phyloP scores from a whole-genome alignment of 2,113 vertebrate genomes.

The Thunnus maccoyii region DNA sequence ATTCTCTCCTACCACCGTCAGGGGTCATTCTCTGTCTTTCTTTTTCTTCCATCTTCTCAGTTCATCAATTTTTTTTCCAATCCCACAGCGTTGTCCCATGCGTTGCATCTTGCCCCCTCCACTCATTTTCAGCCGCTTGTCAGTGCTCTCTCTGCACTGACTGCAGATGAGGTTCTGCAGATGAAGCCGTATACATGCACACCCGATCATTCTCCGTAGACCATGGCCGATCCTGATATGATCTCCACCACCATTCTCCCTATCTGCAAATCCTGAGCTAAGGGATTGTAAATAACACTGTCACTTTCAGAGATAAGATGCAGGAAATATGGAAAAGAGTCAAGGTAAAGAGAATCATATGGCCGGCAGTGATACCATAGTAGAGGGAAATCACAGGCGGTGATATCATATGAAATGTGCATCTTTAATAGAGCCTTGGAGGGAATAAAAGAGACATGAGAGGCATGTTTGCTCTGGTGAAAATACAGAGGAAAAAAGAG shows the following conservation, averaged over 20 bases:
- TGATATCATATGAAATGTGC: slow-evolving; percentile 67
- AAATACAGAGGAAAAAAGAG: slow-evolving; percentile 11
- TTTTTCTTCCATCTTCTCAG: slow-evolving; percentile 25
- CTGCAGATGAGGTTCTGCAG: slow-evolving; percentile 64
- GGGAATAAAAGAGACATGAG: slow-evolving; percentile 25
- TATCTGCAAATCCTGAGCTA: slow-evolving; percentile 70
- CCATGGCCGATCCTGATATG: slow-evolving; percentile 61
- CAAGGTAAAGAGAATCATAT: slow-evolving; percentile 67
- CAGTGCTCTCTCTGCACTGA: slow-evolving; percentile 44
- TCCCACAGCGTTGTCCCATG: slow-evolving; percentile 16
- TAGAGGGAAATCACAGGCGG: slow-evolving; percentile 53
- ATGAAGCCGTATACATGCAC: slow-evolving; percentile 68
- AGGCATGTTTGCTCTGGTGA: slow-evolving; percentile 20
- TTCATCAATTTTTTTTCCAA: slow-evolving; percentile 25
- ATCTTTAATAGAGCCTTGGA: slow-evolving; percentile 61
- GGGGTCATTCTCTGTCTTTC: slow-evolving; percentile 42
- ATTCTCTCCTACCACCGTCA: slow-evolving; percentile 45
- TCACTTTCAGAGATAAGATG: slow-evolving; percentile 77
- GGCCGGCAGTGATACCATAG: slow-evolving; percentile 59
- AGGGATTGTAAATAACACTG: slow-evolving; percentile 79
- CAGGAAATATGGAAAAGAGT: slow-evolving; percentile 68
- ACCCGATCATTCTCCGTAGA: slow-evolving; percentile 59
- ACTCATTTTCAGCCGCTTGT: slow-evolving; percentile 28
- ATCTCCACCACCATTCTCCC: slow-evolving; percentile 63
- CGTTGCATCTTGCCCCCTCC: slow-evolving; percentile 28